Evolutionary conservation across 1,140 invertebrate species (phyloP).

Genomic region (Zaprionus davidi): DNA sequence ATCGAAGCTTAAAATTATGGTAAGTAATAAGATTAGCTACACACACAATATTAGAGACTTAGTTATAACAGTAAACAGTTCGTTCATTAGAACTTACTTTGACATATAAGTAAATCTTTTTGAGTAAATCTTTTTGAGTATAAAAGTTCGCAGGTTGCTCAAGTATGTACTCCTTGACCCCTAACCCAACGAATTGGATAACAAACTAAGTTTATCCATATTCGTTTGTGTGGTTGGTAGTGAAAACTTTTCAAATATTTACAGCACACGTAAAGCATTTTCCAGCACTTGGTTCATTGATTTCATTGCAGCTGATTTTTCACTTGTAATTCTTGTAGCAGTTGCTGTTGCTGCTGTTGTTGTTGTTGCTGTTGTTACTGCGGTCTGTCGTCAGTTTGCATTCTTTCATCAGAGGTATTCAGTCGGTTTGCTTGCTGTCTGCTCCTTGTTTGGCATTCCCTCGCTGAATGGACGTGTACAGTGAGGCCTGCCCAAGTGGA

Average conservation of each 20-base stretch:
- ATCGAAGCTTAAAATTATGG: no score
- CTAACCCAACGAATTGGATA: not conserved
- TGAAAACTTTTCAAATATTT: conserved; percentile 1
- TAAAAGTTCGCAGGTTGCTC: not conserved
- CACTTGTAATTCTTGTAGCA: not conserved
- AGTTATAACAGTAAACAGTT: no score
- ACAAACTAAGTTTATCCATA: not conserved
- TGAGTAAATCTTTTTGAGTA: not conserved
- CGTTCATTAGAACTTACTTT: no score
- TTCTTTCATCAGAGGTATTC: not conserved
- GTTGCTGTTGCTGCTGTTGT: not conserved
- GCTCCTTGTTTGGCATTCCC: conserved; percentile 12
- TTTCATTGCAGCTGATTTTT: conserved; percentile 4
- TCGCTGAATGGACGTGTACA: not conserved
- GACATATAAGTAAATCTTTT: no score
- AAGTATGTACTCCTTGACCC: not conserved
- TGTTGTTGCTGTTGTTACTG: not conserved
- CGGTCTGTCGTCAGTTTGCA: conserved; percentile 21
- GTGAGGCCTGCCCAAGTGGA: not conserved
- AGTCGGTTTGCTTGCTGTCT: not conserved
- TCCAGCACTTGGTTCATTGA: conserved; percentile 3
- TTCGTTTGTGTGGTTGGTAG: not conserved
- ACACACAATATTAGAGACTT: no score
- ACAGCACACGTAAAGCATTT: conserved; percentile 1
- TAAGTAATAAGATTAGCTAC: no score